Evolutionary conservation across 2,888 invertebrate species (phyloP).

Genomic region (Automeris io): DNA sequence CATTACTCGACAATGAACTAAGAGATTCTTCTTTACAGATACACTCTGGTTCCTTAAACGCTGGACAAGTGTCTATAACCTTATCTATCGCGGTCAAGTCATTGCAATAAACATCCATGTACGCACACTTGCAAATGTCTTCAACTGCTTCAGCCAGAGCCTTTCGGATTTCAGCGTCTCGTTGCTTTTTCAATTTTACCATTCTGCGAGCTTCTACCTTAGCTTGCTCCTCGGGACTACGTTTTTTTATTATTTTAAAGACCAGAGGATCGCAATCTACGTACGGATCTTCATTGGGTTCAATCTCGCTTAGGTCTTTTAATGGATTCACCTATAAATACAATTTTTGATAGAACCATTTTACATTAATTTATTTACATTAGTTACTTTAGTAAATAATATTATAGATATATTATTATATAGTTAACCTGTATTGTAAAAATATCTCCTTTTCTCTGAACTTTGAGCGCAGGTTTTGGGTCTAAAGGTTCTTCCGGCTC

Average conservation of each 20-base stretch:
- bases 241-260: slow-evolving; percentile 80
- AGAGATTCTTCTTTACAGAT: slow-evolving; percentile 56
- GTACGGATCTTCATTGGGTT: slow-evolving; percentile 80
- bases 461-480: slow-evolving; percentile 79
- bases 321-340: slow-evolving; percentile 77
- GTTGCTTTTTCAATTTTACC: slow-evolving; percentile 73
- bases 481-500: slow-evolving; percentile 65
- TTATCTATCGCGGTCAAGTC: slow-evolving; percentile 62
- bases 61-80: slow-evolving; percentile 62
- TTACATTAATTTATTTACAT: background rate
- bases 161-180: slow-evolving; percentile 69
- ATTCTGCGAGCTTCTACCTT: slow-evolving; percentile 73
- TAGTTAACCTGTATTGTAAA: slow-evolving; percentile 81
- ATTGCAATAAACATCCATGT: slow-evolving; percentile 70
- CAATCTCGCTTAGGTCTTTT: slow-evolving; percentile 77
- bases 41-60: slow-evolving; percentile 64
- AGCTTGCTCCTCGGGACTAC: slow-evolving; percentile 70
- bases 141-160: slow-evolving; percentile 63
- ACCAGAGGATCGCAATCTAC: slow-evolving; percentile 82
- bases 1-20: slow-evolving; percentile 73
- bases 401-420: background rate
- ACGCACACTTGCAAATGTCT: slow-evolving; percentile 69
- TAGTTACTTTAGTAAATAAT: background rate
- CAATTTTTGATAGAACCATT: background rate
- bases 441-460: slow-evolving; percentile 80